Evolutionary conservation across 2,888 invertebrate species (phyloP).

Genomic region (Teleiodes luculella): DNA sequence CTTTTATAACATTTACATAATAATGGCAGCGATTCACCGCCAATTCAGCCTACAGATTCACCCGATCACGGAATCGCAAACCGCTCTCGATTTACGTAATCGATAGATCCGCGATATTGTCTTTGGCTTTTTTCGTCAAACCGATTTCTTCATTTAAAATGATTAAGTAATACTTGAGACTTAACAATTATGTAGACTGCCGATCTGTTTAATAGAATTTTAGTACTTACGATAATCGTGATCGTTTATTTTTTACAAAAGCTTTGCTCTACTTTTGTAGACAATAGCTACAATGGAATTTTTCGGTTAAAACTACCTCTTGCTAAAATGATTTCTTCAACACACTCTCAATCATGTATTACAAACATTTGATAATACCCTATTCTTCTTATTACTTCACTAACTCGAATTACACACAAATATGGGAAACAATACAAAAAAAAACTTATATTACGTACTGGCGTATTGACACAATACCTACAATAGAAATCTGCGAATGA

Average conservation of each 20-base stretch:
- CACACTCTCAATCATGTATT: constrained; percentile 40
- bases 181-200: constrained; percentile 19
- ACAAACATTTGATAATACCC: constrained; percentile 62
- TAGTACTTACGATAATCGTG: background rate
- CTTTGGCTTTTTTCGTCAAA: constrained; percentile 37
- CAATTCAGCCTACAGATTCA: constrained; percentile 11
- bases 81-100: constrained; percentile 53
- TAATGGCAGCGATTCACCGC: constrained; percentile 15
- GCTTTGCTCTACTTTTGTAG: background rate
- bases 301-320: background rate
- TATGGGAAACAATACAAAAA: constrained; percentile 59
- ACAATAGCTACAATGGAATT: background rate
- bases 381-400: constrained; percentile 55
- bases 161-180: constrained; percentile 37
- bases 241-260: background rate
- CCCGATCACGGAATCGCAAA: constrained; percentile 34
- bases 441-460: constrained; percentile 34
- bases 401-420: constrained; percentile 35
- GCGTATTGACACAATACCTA: constrained; percentile 47
- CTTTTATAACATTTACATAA: constrained; percentile 18
- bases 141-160: constrained; percentile 36
- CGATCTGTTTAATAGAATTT: background rate
- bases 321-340: background rate
- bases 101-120: constrained; percentile 41
- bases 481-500: constrained; percentile 42